phyloP scores from a whole-genome alignment of 1,140 invertebrate genomes.

The Odontomachus brunneus region DNA sequence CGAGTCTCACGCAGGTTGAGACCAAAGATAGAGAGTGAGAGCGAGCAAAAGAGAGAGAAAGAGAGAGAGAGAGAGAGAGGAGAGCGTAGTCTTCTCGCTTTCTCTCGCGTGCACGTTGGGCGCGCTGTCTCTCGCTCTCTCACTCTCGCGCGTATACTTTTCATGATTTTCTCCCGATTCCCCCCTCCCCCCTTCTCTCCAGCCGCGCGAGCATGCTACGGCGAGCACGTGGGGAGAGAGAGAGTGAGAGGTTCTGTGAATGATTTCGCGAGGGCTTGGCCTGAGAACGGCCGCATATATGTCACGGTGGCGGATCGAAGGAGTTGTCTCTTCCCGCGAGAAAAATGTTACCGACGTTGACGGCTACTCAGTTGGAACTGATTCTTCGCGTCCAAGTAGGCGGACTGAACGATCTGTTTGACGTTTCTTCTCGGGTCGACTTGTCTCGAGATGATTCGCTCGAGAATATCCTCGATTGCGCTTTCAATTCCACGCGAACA shows the following conservation, averaged over 20 bases:
- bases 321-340: constrained; percentile 38
- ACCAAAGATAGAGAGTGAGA: constrained; percentile 23
- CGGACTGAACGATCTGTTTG: neutral
- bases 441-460: neutral
- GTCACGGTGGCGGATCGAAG: constrained; percentile 49
- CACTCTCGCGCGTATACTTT: constrained; percentile 60
- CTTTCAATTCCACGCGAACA: neutral
- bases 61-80: constrained; percentile 40
- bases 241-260: constrained; percentile 63
- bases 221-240: constrained; percentile 50
- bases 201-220: neutral
- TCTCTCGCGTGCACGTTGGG: neutral
- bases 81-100: constrained; percentile 58
- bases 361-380: neutral
- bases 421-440: neutral
- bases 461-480: neutral
- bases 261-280: constrained; percentile 56
- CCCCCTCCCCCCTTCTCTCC: too few relatives aligned
- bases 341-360: constrained; percentile 23
- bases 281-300: constrained; percentile 25
- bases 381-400: neutral
- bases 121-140: constrained; percentile 26
- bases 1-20: constrained; percentile 72
- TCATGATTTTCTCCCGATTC: constrained; percentile 70
- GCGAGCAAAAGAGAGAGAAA: neutral